These are phyloP conservation scores for Nothoprocta perdicaria DNA, from an alignment of 2,113 vertebrate genomes.

Conservation along the genomic window DNA sequence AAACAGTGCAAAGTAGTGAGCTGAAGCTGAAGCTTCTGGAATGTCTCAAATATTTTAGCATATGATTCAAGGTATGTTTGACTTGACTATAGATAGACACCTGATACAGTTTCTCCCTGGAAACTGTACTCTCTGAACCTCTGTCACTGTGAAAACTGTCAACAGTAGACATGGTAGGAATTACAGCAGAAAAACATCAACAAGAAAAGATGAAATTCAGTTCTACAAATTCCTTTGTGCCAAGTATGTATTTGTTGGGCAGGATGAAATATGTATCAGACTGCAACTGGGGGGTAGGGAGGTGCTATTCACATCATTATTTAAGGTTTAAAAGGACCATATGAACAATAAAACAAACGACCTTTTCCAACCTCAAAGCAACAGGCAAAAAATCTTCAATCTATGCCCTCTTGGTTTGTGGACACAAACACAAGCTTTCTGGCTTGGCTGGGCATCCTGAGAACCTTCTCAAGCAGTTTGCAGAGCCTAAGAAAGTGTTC, in stretches of 20 bases:
- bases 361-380: background rate
- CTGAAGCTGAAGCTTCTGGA: slow-evolving; percentile 19
- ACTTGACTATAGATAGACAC: background rate
- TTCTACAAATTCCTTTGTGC: background rate
- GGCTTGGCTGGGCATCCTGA: background rate
- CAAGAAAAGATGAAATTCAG: background rate
- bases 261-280: background rate
- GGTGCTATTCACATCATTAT: background rate
- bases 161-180: background rate
- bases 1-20: slow-evolving; percentile 5
- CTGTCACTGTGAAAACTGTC: background rate
- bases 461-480: background rate
- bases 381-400: background rate
- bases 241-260: background rate
- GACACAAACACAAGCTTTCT: background rate
- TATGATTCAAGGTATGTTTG: slow-evolving; percentile 19
- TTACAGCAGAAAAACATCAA: background rate
- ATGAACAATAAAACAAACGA: background rate
- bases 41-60: slow-evolving; percentile 39
- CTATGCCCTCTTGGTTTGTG: background rate
- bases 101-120: background rate
- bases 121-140: background rate
- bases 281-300: background rate
- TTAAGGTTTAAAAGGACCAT: background rate
- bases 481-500: background rate